A percentile compares a stretch with the other conserved stretches of the same genome.
phyloP scores from a whole-genome alignment of 2,888 invertebrate species.

The Vanessa cardui region DNA sequence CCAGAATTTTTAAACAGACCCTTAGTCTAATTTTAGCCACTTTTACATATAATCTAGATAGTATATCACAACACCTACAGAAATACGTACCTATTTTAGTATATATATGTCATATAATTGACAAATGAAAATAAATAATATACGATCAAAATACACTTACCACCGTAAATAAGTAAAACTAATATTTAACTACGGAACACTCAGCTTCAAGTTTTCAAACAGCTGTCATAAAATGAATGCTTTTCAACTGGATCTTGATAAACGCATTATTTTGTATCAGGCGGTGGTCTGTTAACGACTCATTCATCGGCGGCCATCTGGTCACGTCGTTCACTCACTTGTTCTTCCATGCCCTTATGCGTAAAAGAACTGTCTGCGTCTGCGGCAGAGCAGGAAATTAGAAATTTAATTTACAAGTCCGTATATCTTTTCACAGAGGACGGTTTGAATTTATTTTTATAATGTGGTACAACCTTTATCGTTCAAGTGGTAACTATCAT shows the following conservation, averaged over 20 bases:
- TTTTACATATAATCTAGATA: no score
- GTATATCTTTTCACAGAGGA: conserved; percentile 29
- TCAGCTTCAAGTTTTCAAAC: conserved; percentile 14
- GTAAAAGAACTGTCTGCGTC: conserved; percentile 34
- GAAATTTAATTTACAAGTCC: conserved; percentile 37
- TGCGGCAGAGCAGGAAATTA: conserved; percentile 33
- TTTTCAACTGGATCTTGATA: conserved; percentile 21
- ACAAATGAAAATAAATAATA: no score
- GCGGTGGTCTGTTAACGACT: conserved; percentile 59
- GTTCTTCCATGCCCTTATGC: conserved; percentile 36
- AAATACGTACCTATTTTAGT: no score
- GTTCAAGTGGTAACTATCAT: background rate
- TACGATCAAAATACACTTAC: no score
- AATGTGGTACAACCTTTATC: conserved; percentile 16
- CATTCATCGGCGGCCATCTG: conserved; percentile 74
- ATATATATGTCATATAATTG: no score
- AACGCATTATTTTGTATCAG: conserved; percentile 29
- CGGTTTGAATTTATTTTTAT: conserved; percentile 32
- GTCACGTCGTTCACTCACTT: conserved; percentile 49
- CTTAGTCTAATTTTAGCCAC: no score
- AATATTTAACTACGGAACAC: background rate
- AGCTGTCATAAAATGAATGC: conserved; percentile 25
- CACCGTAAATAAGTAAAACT: background rate
- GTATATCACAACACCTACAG: no score
- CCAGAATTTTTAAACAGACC: no score